phyloP scores from a whole-genome alignment of 2,888 invertebrate species.

The Cheilosia pagana region DNA sequence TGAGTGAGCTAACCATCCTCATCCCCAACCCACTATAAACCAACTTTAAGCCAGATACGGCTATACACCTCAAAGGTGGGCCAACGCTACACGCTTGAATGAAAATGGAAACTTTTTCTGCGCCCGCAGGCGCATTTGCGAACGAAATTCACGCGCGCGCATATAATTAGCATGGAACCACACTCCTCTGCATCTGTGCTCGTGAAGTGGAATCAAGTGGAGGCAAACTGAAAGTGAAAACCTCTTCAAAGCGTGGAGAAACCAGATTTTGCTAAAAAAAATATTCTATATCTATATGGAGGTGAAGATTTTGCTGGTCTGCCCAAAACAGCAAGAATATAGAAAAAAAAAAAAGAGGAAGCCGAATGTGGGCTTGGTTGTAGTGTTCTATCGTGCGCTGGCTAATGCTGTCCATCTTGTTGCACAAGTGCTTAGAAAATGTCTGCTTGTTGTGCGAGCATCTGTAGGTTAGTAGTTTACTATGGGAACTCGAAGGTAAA shows the following conservation, averaged over 20 bases:
- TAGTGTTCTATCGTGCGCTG: slow-evolving; percentile 14
- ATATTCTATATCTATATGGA: slow-evolving; percentile 21
- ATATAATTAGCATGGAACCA: slow-evolving; percentile 50
- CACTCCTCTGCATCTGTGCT: not conserved
- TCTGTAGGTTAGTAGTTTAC: slow-evolving; percentile 57
- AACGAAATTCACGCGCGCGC: slow-evolving; percentile 49
- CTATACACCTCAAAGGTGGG: slow-evolving; percentile 25
- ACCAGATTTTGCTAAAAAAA: slow-evolving; percentile 49
- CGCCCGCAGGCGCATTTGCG: slow-evolving; percentile 42
- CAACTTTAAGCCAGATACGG: slow-evolving; percentile 15
- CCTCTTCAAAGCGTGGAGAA: slow-evolving; percentile 38
- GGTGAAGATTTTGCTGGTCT: slow-evolving; percentile 34
- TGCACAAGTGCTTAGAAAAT: slow-evolving; percentile 31
- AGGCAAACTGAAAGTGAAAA: slow-evolving; percentile 57
- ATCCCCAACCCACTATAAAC: not conserved
- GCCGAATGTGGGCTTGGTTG: slow-evolving; percentile 27
- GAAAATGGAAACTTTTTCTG: slow-evolving; percentile 55
- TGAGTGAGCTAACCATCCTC: slow-evolving; percentile 13
- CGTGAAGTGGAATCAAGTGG: not conserved
- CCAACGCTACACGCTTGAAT: slow-evolving; percentile 39
- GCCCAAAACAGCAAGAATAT: slow-evolving; percentile 18
- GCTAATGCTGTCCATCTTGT: slow-evolving; percentile 15
- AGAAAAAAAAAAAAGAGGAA: not conserved
- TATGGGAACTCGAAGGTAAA: slow-evolving; percentile 1
- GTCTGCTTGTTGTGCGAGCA: slow-evolving; percentile 11